Conservation (phyloP, 2,113 vertebrate genomes). For the Zosterops hypoxanthus region DNA sequence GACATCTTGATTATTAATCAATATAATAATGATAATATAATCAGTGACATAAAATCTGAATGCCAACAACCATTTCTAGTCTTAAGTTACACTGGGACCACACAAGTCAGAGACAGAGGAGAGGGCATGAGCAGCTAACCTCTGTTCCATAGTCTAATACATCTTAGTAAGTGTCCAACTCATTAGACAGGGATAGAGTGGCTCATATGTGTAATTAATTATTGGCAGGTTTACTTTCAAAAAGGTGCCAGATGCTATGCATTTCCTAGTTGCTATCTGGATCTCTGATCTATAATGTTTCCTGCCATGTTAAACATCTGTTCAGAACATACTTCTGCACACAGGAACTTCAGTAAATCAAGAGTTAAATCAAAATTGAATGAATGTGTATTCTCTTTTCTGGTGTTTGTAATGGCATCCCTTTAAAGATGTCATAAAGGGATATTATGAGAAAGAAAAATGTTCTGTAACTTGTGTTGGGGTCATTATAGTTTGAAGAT, state of each 20-base stretch:
- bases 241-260: slow-evolving; percentile 54
- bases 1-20: background rate
- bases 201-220: slow-evolving; percentile 55
- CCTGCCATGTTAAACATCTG: slow-evolving; percentile 44
- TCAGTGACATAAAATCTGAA: background rate
- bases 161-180: slow-evolving; percentile 50
- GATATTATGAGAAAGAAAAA: background rate
- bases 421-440: background rate
- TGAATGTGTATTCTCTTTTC: background rate
- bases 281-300: slow-evolving; percentile 38
- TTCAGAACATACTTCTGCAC: slow-evolving; percentile 9
- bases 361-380: background rate
- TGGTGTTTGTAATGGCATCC: background rate
- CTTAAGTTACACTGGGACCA: slow-evolving; percentile 12
- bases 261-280: slow-evolving; percentile 24
- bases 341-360: slow-evolving; percentile 5
- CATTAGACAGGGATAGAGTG: slow-evolving; percentile 8
- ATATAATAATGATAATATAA: background rate
- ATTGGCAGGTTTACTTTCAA: slow-evolving; percentile 55
- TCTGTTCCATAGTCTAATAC: slow-evolving; percentile 23
- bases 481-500: background rate
- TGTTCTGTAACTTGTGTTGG: background rate
- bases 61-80: background rate
- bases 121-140: slow-evolving; percentile 34
- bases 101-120: slow-evolving; percentile 31